Evolutionary conservation across 2,797 vertebrate genomes (phyloP).

Genomic region (Okamejei kenojei): DNA sequence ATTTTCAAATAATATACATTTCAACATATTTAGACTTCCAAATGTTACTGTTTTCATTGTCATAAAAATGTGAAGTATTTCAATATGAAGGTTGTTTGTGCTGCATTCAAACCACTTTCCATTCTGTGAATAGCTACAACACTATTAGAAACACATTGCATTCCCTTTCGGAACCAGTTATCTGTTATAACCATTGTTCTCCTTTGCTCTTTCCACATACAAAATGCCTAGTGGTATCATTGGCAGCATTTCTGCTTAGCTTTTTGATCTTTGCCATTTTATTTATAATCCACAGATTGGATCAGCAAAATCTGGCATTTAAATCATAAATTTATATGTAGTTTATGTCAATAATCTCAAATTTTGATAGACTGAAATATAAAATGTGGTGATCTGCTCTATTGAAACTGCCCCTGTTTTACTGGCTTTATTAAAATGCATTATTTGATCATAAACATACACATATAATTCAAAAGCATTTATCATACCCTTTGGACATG

Average conservation of each 20-base stretch:
- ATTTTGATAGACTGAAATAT: not conserved
- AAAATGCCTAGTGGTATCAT: not conserved
- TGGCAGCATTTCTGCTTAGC: not conserved
- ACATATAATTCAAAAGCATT: conserved; percentile 26
- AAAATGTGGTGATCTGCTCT: not conserved
- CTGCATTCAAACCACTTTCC: not conserved
- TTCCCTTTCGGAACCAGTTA: not conserved
- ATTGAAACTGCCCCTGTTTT: not conserved
- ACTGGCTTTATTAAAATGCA: conserved; percentile 3
- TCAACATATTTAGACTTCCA: not conserved
- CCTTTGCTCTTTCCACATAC: not conserved
- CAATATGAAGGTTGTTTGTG: not conserved
- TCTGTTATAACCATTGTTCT: not conserved
- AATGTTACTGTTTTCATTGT: not conserved
- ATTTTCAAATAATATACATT: not conserved
- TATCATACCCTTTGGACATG: conserved; percentile 24
- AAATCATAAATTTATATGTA: not conserved
- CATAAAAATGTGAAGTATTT: not conserved
- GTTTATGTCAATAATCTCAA: not conserved
- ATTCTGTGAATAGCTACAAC: not conserved
- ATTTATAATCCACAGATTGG: not conserved
- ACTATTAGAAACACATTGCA: too few relatives aligned
- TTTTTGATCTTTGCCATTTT: not conserved
- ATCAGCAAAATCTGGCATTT: not conserved
- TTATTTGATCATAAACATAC: conserved; percentile 6